phyloP scores from a whole-genome alignment of 2,797 vertebrate species.

The Darevskia mixta region DNA sequence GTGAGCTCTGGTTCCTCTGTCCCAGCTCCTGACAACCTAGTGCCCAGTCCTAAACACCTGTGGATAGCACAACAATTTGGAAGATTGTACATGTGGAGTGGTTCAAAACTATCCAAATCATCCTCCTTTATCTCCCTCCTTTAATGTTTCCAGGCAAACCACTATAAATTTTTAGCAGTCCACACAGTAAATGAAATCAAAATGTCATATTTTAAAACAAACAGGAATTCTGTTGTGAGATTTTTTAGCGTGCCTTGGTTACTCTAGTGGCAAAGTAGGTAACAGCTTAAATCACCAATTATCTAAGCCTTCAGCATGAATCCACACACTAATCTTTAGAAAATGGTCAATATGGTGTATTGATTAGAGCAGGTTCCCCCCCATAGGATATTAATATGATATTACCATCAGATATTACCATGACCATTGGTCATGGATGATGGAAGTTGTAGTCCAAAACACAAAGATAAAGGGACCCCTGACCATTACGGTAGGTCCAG shows the following conservation, averaged over 20 bases:
- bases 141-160: background rate
- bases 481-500: too few relatives aligned
- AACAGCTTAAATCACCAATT: background rate
- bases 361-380: background rate
- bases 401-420: too few relatives aligned
- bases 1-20: too few relatives aligned
- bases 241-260: background rate
- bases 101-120: background rate
- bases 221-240: background rate
- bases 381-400: too few relatives aligned
- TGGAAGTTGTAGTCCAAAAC: too few relatives aligned
- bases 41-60: background rate
- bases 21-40: too few relatives aligned
- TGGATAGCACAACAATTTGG: background rate
- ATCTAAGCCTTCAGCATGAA: background rate
- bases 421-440: too few relatives aligned
- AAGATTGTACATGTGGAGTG: background rate
- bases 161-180: background rate
- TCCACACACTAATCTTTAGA: background rate
- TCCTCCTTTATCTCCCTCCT: background rate
- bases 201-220: slow-evolving; percentile 1
- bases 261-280: background rate
- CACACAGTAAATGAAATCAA: background rate
- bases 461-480: too few relatives aligned
- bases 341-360: background rate